Evolutionary conservation across 2,888 invertebrate genomes (phyloP).

Genomic region (Diaperis boleti): DNA sequence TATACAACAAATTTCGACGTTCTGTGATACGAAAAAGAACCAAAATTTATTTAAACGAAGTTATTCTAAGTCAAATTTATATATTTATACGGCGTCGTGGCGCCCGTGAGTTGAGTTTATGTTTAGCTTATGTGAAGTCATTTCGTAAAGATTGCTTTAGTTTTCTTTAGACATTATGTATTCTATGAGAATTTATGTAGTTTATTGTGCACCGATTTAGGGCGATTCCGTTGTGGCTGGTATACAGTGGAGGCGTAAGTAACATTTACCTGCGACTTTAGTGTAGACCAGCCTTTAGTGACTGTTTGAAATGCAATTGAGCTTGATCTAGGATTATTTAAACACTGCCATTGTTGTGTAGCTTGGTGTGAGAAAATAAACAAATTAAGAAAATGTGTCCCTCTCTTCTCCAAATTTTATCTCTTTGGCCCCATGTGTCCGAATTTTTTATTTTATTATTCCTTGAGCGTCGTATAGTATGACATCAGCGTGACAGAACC

Average conservation of each 20-base stretch:
- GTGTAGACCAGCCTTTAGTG: too few relatives aligned
- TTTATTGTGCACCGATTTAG: conserved; percentile 26
- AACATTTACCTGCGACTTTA: too few relatives aligned
- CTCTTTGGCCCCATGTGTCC: too few relatives aligned
- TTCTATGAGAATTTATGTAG: conserved; percentile 18
- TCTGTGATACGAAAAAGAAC: conserved; percentile 38
- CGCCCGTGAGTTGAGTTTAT: conserved; percentile 6
- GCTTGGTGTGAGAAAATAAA: conserved; percentile 37
- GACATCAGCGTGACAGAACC: too few relatives aligned
- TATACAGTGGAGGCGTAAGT: too few relatives aligned
- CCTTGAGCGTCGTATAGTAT: too few relatives aligned
- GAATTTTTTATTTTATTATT: too few relatives aligned
- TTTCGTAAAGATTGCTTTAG: not conserved
- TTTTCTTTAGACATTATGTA: not conserved
- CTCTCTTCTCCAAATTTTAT: too few relatives aligned
- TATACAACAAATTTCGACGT: conserved; percentile 21
- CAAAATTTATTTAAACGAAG: conserved; percentile 23
- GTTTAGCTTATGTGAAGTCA: conserved; percentile 2
- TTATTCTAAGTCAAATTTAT: conserved; percentile 21
- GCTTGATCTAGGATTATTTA: conserved; percentile 27
- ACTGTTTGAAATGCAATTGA: conserved; percentile 4
- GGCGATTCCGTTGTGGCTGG: conserved; percentile 4
- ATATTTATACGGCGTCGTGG: conserved; percentile 11
- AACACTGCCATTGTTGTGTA: conserved; percentile 43
- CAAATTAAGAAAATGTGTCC: too few relatives aligned